Evolutionary conservation across 2,797 vertebrate genomes (phyloP).

Genomic region (Chiroxiphia lanceolata): DNA sequence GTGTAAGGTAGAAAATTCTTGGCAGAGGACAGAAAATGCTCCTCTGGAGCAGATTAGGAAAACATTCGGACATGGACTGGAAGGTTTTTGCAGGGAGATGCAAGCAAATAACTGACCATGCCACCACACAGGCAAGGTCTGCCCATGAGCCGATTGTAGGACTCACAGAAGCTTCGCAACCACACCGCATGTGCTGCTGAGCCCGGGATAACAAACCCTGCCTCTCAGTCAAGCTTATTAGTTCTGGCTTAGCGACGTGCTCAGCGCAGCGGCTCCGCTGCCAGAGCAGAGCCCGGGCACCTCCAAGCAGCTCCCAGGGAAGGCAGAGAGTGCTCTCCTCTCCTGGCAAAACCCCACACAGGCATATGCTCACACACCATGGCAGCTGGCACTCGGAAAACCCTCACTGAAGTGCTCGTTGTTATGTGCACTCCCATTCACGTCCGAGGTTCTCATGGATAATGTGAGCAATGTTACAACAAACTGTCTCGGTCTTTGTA

Average conservation of each 20-base stretch:
- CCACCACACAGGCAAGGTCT: background rate
- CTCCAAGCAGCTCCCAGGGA: conserved; percentile 32
- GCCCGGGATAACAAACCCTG: conserved; percentile 4
- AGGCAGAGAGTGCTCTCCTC: background rate
- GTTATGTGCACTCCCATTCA: background rate
- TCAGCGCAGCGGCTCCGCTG: conserved; percentile 22
- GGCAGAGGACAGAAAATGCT: background rate
- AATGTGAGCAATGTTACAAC: background rate
- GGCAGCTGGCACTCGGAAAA: conserved; percentile 41
- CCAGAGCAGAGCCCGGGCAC: conserved; percentile 2
- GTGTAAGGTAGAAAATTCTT: background rate
- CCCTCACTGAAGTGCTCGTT: conserved; percentile 5
- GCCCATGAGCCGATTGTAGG: accelerated
- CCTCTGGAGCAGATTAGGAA: background rate
- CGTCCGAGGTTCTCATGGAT: background rate
- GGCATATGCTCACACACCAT: conserved; percentile 46
- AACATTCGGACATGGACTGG: background rate
- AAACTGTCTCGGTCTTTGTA: background rate
- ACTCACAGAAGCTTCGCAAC: background rate
- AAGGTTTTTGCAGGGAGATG: background rate
- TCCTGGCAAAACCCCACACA: conserved; percentile 44
- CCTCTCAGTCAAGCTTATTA: conserved; percentile 23
- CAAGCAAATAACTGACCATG: background rate
- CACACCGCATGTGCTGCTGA: background rate
- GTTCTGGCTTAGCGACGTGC: conserved; percentile 32